phyloP scores from a whole-genome alignment of 30 jellyfish, hydroid and myxozoan genomes.

The Sanderia malayensis region DNA sequence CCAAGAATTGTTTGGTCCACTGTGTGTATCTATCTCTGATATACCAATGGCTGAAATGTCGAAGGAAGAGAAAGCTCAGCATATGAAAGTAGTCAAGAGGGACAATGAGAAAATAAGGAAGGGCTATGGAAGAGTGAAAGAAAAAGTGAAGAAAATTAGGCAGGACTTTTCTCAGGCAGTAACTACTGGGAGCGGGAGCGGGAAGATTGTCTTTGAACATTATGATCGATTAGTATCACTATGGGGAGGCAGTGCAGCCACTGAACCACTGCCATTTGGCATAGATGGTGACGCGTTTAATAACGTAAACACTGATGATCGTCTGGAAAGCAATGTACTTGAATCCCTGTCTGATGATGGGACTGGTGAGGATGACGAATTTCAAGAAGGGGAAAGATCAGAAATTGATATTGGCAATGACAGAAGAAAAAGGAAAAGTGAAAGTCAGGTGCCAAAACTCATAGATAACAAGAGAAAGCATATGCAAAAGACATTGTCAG shows the following conservation, averaged over 20 bases:
- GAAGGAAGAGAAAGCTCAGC: constrained; percentile 13
- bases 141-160: constrained; percentile 18
- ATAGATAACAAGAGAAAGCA: constrained; percentile 52
- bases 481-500: constrained; percentile 40
- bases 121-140: constrained; percentile 28
- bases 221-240: constrained; percentile 26
- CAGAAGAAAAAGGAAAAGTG: constrained; percentile 20
- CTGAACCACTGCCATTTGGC: constrained; percentile 50
- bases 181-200: constrained; percentile 26
- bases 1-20: constrained; percentile 31
- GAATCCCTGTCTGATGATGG: not conserved
- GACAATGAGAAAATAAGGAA: constrained; percentile 18
- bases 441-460: constrained; percentile 37
- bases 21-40: constrained; percentile 5
- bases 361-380: not conserved
- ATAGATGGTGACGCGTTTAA: constrained; percentile 19
- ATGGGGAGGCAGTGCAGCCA: constrained; percentile 62
- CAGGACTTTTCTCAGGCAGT: constrained; percentile 34
- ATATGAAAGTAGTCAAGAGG: constrained; percentile 12
- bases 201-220: constrained; percentile 36
- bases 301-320: not conserved
- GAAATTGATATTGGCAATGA: constrained; percentile 13
- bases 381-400: not conserved
- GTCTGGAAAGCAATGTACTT: not conserved
- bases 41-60: not conserved